Percentiles rank a stretch among this genome's conserved stretches.
Conservation (phyloP, 2,113 vertebrate species). For the Laticauda laticaudata region DNA sequence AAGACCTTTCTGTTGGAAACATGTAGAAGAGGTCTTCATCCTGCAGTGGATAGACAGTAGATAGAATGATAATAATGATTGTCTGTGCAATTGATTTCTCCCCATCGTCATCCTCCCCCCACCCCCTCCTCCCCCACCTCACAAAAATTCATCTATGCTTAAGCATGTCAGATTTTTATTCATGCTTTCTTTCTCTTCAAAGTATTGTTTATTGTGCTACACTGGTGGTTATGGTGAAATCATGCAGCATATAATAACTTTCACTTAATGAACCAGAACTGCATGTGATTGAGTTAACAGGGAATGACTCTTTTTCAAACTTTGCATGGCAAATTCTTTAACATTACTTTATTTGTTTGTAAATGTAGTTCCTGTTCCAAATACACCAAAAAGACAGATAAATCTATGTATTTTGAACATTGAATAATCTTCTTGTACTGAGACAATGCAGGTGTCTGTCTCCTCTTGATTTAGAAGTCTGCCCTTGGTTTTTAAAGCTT, state of each 20-base stretch:
- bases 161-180: constrained; percentile 57
- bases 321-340: neutral
- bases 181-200: constrained; percentile 48
- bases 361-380: neutral
- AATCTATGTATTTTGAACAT: neutral
- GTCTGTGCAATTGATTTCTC: neutral
- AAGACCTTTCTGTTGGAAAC: no score
- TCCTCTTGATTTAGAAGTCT: neutral
- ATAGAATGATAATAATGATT: no score
- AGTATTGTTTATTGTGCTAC: constrained; percentile 24
- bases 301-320: neutral
- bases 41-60: no score
- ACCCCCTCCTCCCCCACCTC: neutral
- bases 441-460: neutral
- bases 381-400: neutral
- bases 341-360: neutral
- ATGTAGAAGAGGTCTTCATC: no score
- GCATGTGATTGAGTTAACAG: constrained; percentile 21
- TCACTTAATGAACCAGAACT: constrained; percentile 38
- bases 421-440: neutral
- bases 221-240: constrained; percentile 48
- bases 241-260: constrained; percentile 17
- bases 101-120: neutral
- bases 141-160: constrained; percentile 32
- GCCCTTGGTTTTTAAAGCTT: neutral